Conservation (phyloP, 1,140 invertebrate genomes). For the Apis dorsata region DNA sequence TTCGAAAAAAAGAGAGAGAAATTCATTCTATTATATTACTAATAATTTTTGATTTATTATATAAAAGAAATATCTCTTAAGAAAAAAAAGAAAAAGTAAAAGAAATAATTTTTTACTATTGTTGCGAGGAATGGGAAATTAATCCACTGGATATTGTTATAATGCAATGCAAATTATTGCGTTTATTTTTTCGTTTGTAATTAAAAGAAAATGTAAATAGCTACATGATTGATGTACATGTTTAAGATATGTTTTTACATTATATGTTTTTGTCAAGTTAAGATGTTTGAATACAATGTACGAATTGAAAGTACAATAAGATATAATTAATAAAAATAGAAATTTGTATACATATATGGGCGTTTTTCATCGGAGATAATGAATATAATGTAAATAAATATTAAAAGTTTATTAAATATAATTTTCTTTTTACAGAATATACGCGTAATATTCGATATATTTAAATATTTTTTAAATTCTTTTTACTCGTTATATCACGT, state of each 20-base stretch:
- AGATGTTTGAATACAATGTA: not conserved
- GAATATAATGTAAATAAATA: conserved; percentile 31
- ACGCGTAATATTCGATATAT: not conserved
- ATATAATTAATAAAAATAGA: conserved; percentile 21
- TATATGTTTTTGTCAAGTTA: not conserved
- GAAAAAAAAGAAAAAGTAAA: not conserved
- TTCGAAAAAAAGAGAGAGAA: not conserved
- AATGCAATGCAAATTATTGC: not conserved
- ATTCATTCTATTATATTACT: not conserved
- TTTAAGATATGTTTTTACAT: conserved; percentile 4
- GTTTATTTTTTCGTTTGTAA: not conserved
- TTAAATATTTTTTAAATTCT: not conserved
- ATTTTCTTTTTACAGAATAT: not conserved
- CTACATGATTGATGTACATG: not conserved
- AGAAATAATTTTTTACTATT: not conserved
- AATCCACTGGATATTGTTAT: not conserved
- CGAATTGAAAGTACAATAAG: conserved; percentile 14
- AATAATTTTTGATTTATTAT: not conserved
- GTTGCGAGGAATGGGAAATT: not conserved
- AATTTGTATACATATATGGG: conserved; percentile 32
- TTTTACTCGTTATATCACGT: not conserved
- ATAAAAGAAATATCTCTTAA: not conserved
- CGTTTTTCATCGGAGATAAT: conserved; percentile 1
- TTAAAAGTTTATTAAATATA: conserved; percentile 31
- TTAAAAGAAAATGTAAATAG: conserved; percentile 4